Evolutionary conservation across 2,113 vertebrate species (phyloP).

Genomic region (Genyomyrus donnyi): DNA sequence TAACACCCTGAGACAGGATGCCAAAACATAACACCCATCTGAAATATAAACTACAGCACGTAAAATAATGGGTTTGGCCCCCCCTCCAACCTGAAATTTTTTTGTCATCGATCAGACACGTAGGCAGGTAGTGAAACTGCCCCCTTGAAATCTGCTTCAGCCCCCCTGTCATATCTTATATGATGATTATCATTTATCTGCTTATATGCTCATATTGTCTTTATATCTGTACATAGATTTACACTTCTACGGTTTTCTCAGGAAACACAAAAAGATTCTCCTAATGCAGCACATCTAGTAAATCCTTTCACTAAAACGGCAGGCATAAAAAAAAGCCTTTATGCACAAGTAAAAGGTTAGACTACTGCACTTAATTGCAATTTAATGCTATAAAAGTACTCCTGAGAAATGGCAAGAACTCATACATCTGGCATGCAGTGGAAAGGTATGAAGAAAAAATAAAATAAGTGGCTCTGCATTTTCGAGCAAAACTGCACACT

Average conservation of each 20-base stretch:
- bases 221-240: neutral
- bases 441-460: neutral
- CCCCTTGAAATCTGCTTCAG: neutral
- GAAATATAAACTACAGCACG: neutral
- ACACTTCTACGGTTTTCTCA: neutral
- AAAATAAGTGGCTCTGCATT: neutral
- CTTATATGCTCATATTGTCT: neutral
- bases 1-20: neutral
- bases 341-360: neutral
- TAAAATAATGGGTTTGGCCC: neutral
- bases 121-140: neutral
- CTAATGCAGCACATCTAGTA: neutral
- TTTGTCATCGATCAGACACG: neutral
- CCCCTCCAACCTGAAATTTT: neutral
- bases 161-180: neutral
- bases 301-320: neutral
- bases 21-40: neutral
- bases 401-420: neutral
- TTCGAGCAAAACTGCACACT: neutral
- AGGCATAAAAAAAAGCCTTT: neutral
- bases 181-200: neutral
- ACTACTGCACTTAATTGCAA: neutral
- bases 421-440: neutral
- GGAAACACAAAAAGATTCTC: neutral
- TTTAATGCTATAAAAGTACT: neutral